Base-by-base conservation (phyloP, 2,888 invertebrate species). In the Chymomyza procnemis region DNA sequence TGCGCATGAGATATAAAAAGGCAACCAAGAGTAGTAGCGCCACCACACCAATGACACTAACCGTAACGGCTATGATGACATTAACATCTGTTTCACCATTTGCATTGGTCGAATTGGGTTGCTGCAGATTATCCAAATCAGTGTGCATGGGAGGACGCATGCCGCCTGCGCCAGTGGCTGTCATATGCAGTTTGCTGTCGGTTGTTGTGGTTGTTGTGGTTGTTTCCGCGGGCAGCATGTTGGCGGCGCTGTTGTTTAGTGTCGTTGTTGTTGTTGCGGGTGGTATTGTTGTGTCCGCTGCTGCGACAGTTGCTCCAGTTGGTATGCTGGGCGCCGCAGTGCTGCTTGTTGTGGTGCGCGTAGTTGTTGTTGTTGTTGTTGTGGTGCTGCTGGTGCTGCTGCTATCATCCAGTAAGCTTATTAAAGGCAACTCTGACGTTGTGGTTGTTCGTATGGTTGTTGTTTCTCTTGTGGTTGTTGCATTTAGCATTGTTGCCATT, bases 41-140 rank as follows among this genome's bases (percentile, higher is more conserved):
- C 60, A 96, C 92, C 16, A 95, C 95, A 6, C 95, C 96, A 64
- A 96, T 95, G 12, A 95, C 94, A 75, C 96, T 95, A 68, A 97
- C 95, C 6, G 95, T 94, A 69, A 96, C 95, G 14, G 96, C 96
- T 12, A 96, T 95, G 61, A 96, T 94, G 4, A 95, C 95, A 65
- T 95, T 95, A 0, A 93, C 93, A 54, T 93, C 93, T 3, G 92
- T 92, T 88, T 87, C 89, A 58, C 79, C 80, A 0, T 79, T 73
- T 6, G 87, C 78, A 22, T 83, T 77, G 4, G 79, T 64, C 0
- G 80, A 59, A 56, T 75, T 78, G 0, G 76, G 74, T 56, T 75
- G 78, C 61, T 87, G 88, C 69, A 86, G 76, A 34, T 79, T 79
- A 19, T 75, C 72, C 66, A 81, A 19, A 50, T 12, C 58, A 9